phyloP scores from a whole-genome alignment of 2,888 invertebrate genomes.

The Thecocarcelia acutangulata region DNA sequence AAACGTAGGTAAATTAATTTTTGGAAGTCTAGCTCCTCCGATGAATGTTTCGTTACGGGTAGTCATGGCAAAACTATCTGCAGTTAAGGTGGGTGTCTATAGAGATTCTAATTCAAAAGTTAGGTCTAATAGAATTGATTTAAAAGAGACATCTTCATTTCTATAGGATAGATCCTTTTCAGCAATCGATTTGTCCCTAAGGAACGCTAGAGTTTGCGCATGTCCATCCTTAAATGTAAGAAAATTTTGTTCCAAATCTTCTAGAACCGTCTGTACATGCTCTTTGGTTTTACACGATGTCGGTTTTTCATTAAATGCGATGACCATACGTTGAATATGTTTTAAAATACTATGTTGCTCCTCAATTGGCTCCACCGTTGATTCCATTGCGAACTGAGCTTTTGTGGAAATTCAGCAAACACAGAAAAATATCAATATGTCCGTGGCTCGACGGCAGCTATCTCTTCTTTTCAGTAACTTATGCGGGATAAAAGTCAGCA shows the following conservation, averaged over 20 bases:
- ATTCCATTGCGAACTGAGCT: conserved; percentile 5
- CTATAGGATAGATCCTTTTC: conserved; percentile 32
- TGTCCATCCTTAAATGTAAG: conserved; percentile 47
- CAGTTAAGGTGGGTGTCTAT: conserved; percentile 20
- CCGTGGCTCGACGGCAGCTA: neutral
- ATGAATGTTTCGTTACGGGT: conserved; percentile 34
- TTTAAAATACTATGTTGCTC: conserved; percentile 2
- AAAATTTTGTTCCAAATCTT: conserved; percentile 39
- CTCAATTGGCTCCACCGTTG: conserved; percentile 17
- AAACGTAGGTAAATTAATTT: conserved; percentile 46
- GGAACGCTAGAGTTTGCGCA: neutral
- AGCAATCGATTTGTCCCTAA: conserved; percentile 11
- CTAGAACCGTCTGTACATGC: conserved; percentile 27
- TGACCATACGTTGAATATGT: conserved; percentile 30
- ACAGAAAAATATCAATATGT: too few relatives aligned
- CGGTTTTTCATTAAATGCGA: conserved; percentile 6
- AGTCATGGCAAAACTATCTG: conserved; percentile 19
- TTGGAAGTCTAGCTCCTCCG: conserved; percentile 35
- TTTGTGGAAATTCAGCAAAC: too few relatives aligned
- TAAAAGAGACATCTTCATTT: conserved; percentile 37
- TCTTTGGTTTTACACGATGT: conserved; percentile 1
- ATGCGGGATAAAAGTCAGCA: too few relatives aligned
- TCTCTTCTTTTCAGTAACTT: neutral
- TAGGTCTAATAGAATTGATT: conserved; percentile 41
- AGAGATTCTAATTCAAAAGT: conserved; percentile 21